Base-by-base conservation (phyloP, 2,888 invertebrate genomes). In the Thysanoteuthis rhombus region DNA sequence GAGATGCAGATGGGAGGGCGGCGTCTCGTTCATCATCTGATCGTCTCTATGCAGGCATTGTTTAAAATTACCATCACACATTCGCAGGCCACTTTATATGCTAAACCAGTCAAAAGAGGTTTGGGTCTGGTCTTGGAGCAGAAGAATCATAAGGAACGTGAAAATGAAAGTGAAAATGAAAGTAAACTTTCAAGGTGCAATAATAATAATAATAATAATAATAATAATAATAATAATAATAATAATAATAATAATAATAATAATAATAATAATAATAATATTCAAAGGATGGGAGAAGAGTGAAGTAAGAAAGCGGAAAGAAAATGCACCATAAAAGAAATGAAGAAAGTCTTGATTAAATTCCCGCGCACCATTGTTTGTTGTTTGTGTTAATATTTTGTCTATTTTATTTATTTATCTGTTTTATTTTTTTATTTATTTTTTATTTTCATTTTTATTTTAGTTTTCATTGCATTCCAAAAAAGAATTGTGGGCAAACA, bases 1-100 rank as follows among this genome's bases (percentile, higher is more conserved):
- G 12, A 12, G 0, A n/a, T 32, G 10, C 10, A 1, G n/a, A n/a
- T n/a, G 10, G n/a, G 10, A 12, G n/a, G n/a, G n/a, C 75, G 2
- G 36, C 8, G 75, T 75, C 75, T 75, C 16, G 36, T 75, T 75
- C n/a, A 75, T 75, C n/a, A 75, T 36, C 19, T 16, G 12, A n/a
- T 36, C n/a, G n/a, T 75, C 10, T 36, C 75, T 75, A n/a, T 16
- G 75, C 75, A 75, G n/a, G 8, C n/a, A 36, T 75, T 75, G 75
- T 75, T 75, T 75, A 75, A 75, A 75, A 75, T 75, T 75, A 36
- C 75, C 75, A 75, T 75, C 75, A 75, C 75, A 75, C n/a, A n/a
- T 75, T 75, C 75, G 75, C 16, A 25, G n/a, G 75, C n/a, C 75
- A 75, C 75, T 75, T 75, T 75, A 75, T 36, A 75, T 75, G 75